Evolutionary conservation across 92 coral and sea anemone species (phyloP), one percentile per base, ranked within the genome.

Genomic region (Plumapathes pennacea): DNA sequence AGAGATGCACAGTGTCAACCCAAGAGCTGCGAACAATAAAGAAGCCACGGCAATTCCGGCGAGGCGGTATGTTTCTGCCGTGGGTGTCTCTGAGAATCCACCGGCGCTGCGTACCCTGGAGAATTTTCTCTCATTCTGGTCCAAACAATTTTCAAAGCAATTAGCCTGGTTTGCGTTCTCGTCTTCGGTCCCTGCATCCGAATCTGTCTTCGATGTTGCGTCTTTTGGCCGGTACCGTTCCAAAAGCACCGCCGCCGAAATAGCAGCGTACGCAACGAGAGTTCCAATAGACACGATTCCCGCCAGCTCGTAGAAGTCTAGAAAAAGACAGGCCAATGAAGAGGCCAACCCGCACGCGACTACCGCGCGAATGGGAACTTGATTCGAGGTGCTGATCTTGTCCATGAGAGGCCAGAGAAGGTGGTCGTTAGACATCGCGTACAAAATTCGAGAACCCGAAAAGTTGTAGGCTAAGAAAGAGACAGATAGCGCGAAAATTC

Each of bases 201-300:
- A 33, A 9, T 69, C 26, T 48, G 48, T 38, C 4, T 61, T 63
- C 5, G 46, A 56, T 32, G 12, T 23, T 60, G 28, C 42, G 10
- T 62, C 62, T 17, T 65, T 31, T 3, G 96, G 90, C 31, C 70
- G 66, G 38, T 88, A 72, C 12, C 96, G 76, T 42, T 83, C 83
- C 18, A 88, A 54, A 7, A 88, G 27, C 19, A 88, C 96, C 21
- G 86, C 84, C 9, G 73, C 46, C 2, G 96, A 77, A 3, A 85
- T 76, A 18, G 79, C 78, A 1, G 87, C 83, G 64, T 88, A 88
- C 3, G 96, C 96, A 2, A 74, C 57, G 3, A 88, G 62, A 7
- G 96, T 88, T n/a, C 96, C 96, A 28, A 88, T 78, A 6, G 96
- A 88, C 36, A 88, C 51, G 86, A 88, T 83, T 66, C 83, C 90